Conservation (phyloP, 2,797 vertebrate species). For the Rhinatrema bivittatum region DNA sequence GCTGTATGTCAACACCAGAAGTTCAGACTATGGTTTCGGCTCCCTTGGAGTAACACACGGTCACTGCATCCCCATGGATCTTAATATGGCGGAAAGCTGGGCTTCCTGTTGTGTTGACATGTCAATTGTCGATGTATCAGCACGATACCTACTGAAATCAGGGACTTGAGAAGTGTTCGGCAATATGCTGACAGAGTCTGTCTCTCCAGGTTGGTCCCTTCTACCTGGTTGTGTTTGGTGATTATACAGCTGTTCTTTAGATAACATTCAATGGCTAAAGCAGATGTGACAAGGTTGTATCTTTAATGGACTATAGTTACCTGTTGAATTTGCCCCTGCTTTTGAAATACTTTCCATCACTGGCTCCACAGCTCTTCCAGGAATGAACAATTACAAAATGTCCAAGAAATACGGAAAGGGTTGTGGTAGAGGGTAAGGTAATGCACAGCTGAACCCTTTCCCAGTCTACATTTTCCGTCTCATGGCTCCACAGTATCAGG, state of each 20-base stretch:
- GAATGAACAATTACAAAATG: too few relatives aligned
- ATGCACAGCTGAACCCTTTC: too few relatives aligned
- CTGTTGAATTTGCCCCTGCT: too few relatives aligned
- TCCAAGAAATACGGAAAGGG: too few relatives aligned
- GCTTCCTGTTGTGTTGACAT: neutral
- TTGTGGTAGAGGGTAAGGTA: too few relatives aligned
- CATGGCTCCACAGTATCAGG: too few relatives aligned
- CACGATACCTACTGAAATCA: neutral
- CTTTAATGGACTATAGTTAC: neutral
- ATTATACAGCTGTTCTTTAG: neutral
- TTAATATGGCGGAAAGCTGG: neutral
- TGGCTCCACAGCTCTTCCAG: too few relatives aligned
- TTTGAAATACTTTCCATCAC: too few relatives aligned
- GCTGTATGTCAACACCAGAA: neutral
- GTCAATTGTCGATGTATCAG: neutral
- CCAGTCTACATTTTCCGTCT: too few relatives aligned
- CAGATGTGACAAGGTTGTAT: neutral
- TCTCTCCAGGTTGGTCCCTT: neutral
- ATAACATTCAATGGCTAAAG: neutral
- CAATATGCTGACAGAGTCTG: neutral
- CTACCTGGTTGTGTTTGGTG: neutral
- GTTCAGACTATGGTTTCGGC: neutral
- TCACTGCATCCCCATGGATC: neutral
- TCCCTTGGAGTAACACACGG: neutral
- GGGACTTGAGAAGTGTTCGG: neutral